Evolutionary conservation across 2,888 invertebrate genomes (phyloP), one percentile per base, ranked within the genome.

Genomic region (Biston betularia): DNA sequence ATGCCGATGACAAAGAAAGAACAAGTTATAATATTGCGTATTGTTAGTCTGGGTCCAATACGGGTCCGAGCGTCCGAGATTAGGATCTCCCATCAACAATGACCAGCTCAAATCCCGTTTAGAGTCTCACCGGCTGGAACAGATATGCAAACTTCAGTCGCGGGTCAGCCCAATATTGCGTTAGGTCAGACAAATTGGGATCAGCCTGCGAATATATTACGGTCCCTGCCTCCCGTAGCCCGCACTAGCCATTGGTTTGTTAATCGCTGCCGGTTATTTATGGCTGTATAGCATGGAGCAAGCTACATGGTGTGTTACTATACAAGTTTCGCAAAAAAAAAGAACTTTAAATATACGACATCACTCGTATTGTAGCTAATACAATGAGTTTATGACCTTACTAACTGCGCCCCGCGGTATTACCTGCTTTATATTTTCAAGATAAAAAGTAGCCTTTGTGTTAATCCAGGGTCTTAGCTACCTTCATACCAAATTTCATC

Each of bases 171-270:
- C 89, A 86, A 90, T 92, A 92, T 90, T 88, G 89, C 90, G 89
- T 90, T 89, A 90, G 91, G 90, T 90, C 90, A 87, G 92, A 93
- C 92, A 93, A 92, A 93, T 93, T 92, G 92, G 90, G 90, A 90
- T 89, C 92, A 89, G 88, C 85, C 82, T 89, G 88, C 87, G 92
- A 92, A 93, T 93, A 93, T 92, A 93, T 93, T 93, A 92, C 91
- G 88, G 89, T 89, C 84, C 81, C 83, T 53, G 61, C 60, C 60
- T 56, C 61, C 56, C 60, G 59, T 58, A 64, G 63, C 65, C 63
- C 85, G 85, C 83, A 83, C 87, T 85, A 84, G 84, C 83, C 88
- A 88, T 89, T 86, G 90, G 90, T 89, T 89, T 91, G 92, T 92
- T 93, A 92, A 93, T 92, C 92, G 93, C 87, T 85, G 79, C 81